Conservation (phyloP, 2,113 vertebrate genomes). For the Hemicordylus capensis region DNA sequence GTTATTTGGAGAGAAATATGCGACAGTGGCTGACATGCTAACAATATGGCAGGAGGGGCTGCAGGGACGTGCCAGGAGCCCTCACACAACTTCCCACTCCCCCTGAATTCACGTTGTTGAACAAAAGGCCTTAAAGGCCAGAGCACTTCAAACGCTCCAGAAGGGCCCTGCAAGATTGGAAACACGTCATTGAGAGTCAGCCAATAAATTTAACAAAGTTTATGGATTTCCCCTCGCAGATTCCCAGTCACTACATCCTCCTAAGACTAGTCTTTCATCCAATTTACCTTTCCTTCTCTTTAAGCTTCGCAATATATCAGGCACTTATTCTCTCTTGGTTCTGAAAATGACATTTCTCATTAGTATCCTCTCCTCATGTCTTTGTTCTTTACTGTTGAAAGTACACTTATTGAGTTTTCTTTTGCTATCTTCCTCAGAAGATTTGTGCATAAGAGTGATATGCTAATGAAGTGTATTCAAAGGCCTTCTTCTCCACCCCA, state of each 20-base stretch:
- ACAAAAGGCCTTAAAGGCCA: no score
- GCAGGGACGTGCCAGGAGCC: no score
- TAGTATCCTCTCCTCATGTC: neutral
- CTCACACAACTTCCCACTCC: no score
- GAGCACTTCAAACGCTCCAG: no score
- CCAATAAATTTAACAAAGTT: neutral
- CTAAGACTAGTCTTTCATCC: neutral
- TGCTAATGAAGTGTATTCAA: neutral
- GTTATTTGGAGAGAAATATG: neutral
- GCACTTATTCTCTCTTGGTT: neutral
- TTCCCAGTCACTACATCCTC: no score
- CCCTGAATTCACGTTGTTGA: no score
- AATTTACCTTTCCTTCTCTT: neutral
- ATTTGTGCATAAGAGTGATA: neutral
- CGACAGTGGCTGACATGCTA: no score
- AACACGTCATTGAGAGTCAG: no score
- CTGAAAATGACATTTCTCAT: neutral
- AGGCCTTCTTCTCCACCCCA: neutral
- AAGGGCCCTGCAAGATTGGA: no score
- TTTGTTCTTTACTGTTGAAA: neutral
- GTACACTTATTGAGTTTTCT: neutral
- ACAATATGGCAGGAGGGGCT: no score
- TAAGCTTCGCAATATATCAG: neutral
- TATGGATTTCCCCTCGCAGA: no score
- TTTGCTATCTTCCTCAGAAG: neutral